Base-by-base conservation (phyloP, 2,797 vertebrate species). In the Phrynocephalus guinanensis region DNA sequence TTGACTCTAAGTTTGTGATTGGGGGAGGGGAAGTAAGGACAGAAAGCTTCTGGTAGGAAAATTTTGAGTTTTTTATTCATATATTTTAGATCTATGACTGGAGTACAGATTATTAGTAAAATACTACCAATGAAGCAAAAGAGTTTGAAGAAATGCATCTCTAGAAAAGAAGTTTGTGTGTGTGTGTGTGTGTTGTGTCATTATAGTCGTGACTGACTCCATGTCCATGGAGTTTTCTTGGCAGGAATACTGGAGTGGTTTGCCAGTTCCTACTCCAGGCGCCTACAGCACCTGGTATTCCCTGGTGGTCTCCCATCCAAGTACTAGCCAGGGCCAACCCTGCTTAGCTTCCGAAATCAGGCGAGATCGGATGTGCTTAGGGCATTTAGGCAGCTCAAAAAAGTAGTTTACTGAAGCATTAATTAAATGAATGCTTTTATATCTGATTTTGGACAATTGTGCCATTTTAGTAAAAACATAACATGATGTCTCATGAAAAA, bases 1-100 rank as follows among this genome's bases (percentile, higher is more conserved):
- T 88, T 91, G 87, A 83, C 11, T 91, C 33, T 92, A 91, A 95
- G 79, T 60, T 73, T 87, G 13, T 73, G 28, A 88, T 93, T 91
- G 56, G 72, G 77, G 82, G 91, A 77, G 75, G 82, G 91, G 82
- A 79, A 56, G 28, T 1, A 38, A 78, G 38, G 90, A 83, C 92
- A 90, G 8, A 86, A 82, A 94, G 92, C 60, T 3, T 68, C 10
- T 79, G 78, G 52, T 91, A 78, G 80, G 92, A 93, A 87, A 71
- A 20, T 85, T 72, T 88, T 75, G 94, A 89, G 13, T 48, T 90
- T 87, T 48, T 73, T 90, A 81, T 88, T 44, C 72, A 88, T 93
- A 90, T 22, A 92, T 72, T 78, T 88, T 80, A 80, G 2, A 83
- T 78, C 90, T 86, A 88, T 67, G 84, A 33, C 24, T 72, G 44